Evolutionary conservation across 2,888 invertebrate genomes (phyloP), one percentile per base, ranked within the genome.

Genomic region (Zaprionus bogoriensis): DNA sequence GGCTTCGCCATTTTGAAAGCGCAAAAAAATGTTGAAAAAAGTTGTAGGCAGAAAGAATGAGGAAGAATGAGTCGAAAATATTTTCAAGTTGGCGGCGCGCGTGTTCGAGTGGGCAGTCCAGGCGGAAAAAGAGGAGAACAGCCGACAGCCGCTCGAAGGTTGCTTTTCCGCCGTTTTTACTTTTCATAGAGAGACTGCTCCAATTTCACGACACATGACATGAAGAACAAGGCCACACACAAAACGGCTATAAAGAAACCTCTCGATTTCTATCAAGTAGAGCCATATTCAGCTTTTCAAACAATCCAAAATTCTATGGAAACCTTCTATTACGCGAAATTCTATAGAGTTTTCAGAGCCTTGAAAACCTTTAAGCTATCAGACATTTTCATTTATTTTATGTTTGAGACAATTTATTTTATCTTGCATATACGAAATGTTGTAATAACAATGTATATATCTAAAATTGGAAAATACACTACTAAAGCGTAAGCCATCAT

Each of bases 1-100:
- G 59, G 38, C 59, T 83, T 60, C 83, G 83, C 79, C 86, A 78
- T 82, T 73, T 73, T 70, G 73, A 73, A 83, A 74, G 71, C 71
- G 45, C 39, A 48, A 48, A 32, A 7, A 53, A 30, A 45, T 22
- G 4, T 19, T 27, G n/a, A 38, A 28, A 36, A 42, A 36, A 27
- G 28, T 36, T 17, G 22, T 19, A 19, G 25, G 30, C 44, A 58
- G 36, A 58, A 50, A 39, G 36, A 30, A 57, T n/a, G n/a, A n/a
- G n/a, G 14, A 36, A 36, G 17, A 36, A 36, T 36, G 17, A 14
- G 14, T 36, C 7, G 30, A 59, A 46, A 39, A 42, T 9, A 20
- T 53, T 54, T 53, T 48, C 45, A 74, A 63, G 67, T 47, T 55
- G 59, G 36, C 17, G 45, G 9, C 32, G 61, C 74, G 66, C 77